phyloP scores from a whole-genome alignment of 2,888 invertebrate species.

The Parelbella ahira region DNA sequence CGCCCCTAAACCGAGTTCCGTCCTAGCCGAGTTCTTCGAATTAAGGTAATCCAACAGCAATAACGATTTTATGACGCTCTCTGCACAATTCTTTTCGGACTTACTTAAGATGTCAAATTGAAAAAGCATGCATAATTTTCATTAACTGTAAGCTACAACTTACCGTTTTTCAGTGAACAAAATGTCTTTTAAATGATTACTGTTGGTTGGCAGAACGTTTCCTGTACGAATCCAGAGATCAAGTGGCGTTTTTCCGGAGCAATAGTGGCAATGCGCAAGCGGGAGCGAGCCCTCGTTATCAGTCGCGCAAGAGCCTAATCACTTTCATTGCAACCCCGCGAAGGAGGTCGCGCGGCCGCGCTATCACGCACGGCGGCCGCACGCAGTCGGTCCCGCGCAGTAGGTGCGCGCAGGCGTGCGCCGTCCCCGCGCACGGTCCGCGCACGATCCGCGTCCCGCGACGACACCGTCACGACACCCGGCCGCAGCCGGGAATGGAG shows the following conservation, averaged over 20 bases:
- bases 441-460: conserved; percentile 34
- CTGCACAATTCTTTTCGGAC: no score
- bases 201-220: conserved; percentile 1
- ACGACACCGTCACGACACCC: conserved; percentile 37
- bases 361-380: conserved; percentile 47
- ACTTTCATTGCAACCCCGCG: conserved; percentile 74
- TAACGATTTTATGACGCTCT: no score
- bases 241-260: conserved; percentile 1
- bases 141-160: no score
- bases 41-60: no score
- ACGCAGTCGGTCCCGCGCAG: conserved; percentile 39
- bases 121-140: no score
- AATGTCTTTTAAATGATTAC: conserved; percentile 1
- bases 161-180: no score
- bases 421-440: conserved; percentile 30
- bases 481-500: conserved; percentile 73
- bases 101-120: no score
- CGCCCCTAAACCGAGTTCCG: no score
- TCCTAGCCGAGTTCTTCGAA: no score
- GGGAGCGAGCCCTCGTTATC: conserved; percentile 63
- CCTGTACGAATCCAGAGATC: conserved; percentile 2
- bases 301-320: conserved; percentile 70
- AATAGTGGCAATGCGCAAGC: conserved; percentile 26
- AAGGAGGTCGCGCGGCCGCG: conserved; percentile 56
- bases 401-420: conserved; percentile 43